A percentile compares a stretch with the other conserved stretches of the same genome.
These are phyloP conservation scores for Caenorhabditis sp. DNA, from an alignment of 2,888 invertebrate species.

Conservation along the genomic window DNA sequence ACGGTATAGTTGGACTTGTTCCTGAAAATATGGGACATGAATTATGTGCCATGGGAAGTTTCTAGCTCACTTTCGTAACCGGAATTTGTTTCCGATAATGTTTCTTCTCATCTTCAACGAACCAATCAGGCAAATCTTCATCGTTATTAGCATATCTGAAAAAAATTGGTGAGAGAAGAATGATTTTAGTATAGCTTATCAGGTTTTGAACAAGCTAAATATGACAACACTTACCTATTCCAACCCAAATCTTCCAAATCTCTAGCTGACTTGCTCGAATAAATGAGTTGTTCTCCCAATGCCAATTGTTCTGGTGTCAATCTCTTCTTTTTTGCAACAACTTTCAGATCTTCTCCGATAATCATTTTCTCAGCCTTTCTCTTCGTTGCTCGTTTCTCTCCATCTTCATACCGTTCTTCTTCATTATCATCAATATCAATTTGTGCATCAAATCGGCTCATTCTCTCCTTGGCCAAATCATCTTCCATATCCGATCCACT, in stretches of 20 bases:
- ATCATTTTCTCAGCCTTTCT: constrained; percentile 47
- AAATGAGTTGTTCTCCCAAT: constrained; percentile 87
- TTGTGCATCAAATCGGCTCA: constrained; percentile 47
- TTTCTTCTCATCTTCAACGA: constrained; percentile 88
- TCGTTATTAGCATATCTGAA: constrained; percentile 85
- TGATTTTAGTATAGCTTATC: not conserved
- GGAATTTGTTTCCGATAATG: constrained; percentile 86
- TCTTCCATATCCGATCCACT: constrained; percentile 42
- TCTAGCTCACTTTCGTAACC: constrained; percentile 75
- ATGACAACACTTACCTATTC: constrained; percentile 55
- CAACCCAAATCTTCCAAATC: constrained; percentile 76
- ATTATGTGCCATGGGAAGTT: not conserved
- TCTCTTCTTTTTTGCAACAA: constrained; percentile 73
- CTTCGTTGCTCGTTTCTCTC: constrained; percentile 47
- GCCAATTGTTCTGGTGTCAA: constrained; percentile 88
- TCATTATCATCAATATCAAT: constrained; percentile 52
- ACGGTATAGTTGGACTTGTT: constrained; percentile 82
- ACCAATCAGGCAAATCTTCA: constrained; percentile 92
- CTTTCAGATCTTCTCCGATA: constrained; percentile 46
- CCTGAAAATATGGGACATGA: constrained; percentile 40
- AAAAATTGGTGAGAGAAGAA: too few relatives aligned
- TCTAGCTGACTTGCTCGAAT: constrained; percentile 87
- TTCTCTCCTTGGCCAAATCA: constrained; percentile 24
- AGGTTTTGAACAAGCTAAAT: too few relatives aligned
- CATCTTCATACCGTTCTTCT: constrained; percentile 31